These are phyloP conservation scores for Hippocampus kuda DNA, from an alignment of 2,797 vertebrate species.

Conservation along the genomic window DNA sequence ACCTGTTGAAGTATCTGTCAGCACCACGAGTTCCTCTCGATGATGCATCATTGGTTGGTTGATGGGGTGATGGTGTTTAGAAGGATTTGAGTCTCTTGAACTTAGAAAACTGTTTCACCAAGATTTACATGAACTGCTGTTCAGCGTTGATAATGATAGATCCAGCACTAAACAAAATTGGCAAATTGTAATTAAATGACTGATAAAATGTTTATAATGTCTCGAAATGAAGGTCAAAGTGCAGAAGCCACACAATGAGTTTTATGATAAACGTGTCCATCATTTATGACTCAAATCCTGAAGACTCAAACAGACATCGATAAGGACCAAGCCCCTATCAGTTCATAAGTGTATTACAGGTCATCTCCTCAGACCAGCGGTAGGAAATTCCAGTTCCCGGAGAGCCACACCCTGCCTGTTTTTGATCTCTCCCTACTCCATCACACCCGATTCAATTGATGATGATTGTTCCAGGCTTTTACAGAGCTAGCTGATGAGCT, in stretches of 20 bases:
- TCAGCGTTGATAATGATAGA: background rate
- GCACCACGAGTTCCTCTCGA: too few relatives aligned
- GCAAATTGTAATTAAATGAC: slow-evolving; percentile 7
- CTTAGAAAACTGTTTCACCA: too few relatives aligned
- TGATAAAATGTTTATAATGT: slow-evolving; percentile 12
- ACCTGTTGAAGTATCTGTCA: too few relatives aligned
- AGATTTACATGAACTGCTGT: slow-evolving; percentile 5
- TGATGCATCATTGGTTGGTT: too few relatives aligned
- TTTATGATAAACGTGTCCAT: slow-evolving; percentile 32
- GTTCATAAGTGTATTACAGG: slow-evolving; percentile 34
- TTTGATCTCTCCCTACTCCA: too few relatives aligned
- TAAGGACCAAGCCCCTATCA: slow-evolving; percentile 51
- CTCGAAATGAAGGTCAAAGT: slow-evolving; percentile 12
- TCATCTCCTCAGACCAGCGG: slow-evolving; percentile 6
- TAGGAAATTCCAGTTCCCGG: too few relatives aligned
- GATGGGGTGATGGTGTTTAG: too few relatives aligned
- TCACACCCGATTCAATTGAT: too few relatives aligned
- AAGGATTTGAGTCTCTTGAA: too few relatives aligned
- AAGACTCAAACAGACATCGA: slow-evolving; percentile 45
- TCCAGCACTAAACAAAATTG: background rate
- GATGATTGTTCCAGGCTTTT: too few relatives aligned
- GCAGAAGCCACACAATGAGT: slow-evolving; percentile 16
- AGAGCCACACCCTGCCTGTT: too few relatives aligned
- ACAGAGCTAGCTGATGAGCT: too few relatives aligned
- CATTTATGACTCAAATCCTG: slow-evolving; percentile 40